Evolutionary conservation across 2,797 vertebrate species (phyloP).

Genomic region (Cuculus canorus): DNA sequence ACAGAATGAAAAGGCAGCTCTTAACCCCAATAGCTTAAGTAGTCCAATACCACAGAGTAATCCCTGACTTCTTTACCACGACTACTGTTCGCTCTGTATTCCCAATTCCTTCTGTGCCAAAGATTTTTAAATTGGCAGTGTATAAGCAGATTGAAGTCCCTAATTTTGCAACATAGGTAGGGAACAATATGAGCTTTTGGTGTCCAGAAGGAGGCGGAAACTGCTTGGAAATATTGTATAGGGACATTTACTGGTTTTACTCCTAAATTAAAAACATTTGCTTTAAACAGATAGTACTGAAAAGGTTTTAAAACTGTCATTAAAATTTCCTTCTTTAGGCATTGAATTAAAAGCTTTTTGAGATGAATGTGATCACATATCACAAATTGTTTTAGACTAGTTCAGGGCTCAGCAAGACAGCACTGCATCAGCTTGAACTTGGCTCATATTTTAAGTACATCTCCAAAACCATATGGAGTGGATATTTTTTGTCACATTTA

Average conservation of each 20-base stretch:
- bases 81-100: not conserved
- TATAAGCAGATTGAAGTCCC: not conserved
- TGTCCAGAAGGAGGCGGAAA: not conserved
- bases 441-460: slow-evolving; percentile 5
- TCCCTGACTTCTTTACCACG: not conserved
- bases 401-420: slow-evolving; percentile 21
- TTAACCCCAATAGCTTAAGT: not conserved
- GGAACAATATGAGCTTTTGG: not conserved
- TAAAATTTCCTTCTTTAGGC: not conserved
- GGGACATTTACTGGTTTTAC: not conserved
- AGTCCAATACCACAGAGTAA: not conserved
- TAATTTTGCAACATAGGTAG: not conserved
- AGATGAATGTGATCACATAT: not conserved
- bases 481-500: slow-evolving; percentile 14
- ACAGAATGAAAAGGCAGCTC: slow-evolving; percentile 8
- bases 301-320: not conserved
- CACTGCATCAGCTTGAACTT: not conserved
- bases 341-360: slow-evolving; percentile 9
- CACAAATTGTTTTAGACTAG: slow-evolving; percentile 11
- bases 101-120: slow-evolving; percentile 2
- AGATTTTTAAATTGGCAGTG: not conserved
- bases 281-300: not conserved
- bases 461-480: slow-evolving; percentile 17
- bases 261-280: not conserved
- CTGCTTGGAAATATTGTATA: not conserved